Conservation (phyloP, 2,888 invertebrate genomes). For the Drosophila vallismaia region DNA sequence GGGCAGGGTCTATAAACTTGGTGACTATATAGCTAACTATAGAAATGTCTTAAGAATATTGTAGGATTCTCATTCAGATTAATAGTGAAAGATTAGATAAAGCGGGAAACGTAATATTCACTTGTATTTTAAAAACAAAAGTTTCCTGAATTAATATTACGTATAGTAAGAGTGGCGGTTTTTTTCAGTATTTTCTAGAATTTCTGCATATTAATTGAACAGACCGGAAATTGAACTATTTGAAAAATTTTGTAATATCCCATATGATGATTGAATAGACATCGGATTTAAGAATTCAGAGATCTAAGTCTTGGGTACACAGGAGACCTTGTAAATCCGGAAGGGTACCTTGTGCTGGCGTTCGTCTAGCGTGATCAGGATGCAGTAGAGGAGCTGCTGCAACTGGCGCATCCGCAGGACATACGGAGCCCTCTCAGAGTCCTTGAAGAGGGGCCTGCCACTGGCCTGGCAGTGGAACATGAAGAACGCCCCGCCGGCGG, state of each 20-base stretch:
- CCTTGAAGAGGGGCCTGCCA: constrained; percentile 86
- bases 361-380: constrained; percentile 86
- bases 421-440: constrained; percentile 86
- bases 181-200: not conserved
- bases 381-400: constrained; percentile 87
- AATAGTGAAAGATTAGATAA: no score
- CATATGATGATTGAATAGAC: not conserved
- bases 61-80: no score
- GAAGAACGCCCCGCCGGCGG: constrained; percentile 86
- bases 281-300: not conserved
- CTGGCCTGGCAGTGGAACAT: constrained; percentile 87
- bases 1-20: not conserved
- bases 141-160: not conserved
- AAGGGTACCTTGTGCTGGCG: constrained; percentile 85
- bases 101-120: no score
- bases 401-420: constrained; percentile 86
- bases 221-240: not conserved
- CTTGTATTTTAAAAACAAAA: not conserved
- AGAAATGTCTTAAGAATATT: not conserved
- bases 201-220: not conserved
- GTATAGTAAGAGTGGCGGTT: no score
- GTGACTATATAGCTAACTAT: not conserved
- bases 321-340: constrained; percentile 83
- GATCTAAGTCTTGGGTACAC: constrained; percentile 21
- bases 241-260: constrained; percentile 1